These are phyloP conservation scores for Eupleurogrammus muticus DNA, from an alignment of 2,797 vertebrate species.

Conservation along the genomic window DNA sequence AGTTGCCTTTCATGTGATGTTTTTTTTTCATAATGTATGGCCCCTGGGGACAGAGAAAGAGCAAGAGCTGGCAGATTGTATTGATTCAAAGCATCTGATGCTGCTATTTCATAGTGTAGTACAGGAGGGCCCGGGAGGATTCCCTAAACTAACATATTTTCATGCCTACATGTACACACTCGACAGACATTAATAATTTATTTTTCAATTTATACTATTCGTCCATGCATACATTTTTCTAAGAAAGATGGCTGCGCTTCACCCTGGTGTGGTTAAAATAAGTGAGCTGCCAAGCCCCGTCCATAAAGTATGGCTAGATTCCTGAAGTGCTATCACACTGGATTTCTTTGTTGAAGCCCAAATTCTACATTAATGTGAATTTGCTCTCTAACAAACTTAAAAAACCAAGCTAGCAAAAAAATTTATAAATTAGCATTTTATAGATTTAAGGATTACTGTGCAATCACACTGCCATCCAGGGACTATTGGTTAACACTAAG, in stretches of 20 bases:
- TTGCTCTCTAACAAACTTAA: too few species aligned
- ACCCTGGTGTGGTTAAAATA: neutral
- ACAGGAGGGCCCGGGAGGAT: conserved; percentile 65
- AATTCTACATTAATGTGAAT: too few species aligned
- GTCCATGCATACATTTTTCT: conserved; percentile 4
- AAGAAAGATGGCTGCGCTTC: neutral
- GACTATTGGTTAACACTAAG: too few species aligned
- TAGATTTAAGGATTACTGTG: too few species aligned
- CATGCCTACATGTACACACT: conserved; percentile 46
- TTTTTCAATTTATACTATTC: neutral
- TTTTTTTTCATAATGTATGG: conserved; percentile 80
- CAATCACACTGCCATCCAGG: too few species aligned
- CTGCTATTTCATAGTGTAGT: conserved; percentile 64
- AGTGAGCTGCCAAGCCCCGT: too few species aligned
- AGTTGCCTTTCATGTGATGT: conserved; percentile 79
- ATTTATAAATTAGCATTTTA: too few species aligned
- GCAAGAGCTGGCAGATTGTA: conserved; percentile 74
- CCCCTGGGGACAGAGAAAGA: conserved; percentile 66
- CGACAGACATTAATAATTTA: neutral
- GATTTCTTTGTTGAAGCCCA: too few species aligned
- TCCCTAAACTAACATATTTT: conserved; percentile 59
- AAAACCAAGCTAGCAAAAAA: too few species aligned
- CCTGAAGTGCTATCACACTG: too few species aligned
- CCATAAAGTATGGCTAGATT: too few species aligned
- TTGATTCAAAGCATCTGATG: conserved; percentile 81